Percentiles rank a stretch among this genome's conserved stretches.
phyloP scores from a whole-genome alignment of 37 sponge, comb jelly and placozoan species.

The Spongia lamella region DNA sequence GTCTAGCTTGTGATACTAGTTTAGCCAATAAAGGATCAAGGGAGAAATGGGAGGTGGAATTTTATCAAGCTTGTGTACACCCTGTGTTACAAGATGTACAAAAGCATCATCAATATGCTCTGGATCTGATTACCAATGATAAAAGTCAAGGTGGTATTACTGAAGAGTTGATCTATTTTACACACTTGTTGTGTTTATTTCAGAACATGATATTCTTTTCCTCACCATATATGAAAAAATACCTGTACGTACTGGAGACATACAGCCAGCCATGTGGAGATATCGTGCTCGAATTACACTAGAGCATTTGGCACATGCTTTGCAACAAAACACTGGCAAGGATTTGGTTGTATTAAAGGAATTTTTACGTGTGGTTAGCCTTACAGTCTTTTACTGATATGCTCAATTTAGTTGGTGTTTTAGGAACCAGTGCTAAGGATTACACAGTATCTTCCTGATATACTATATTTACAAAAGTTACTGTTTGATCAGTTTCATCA shows the following conservation, averaged over 20 bases:
- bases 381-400: neutral
- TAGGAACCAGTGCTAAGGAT: slow-evolving; percentile 63
- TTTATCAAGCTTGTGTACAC: too few species aligned
- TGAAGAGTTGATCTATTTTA: too few species aligned
- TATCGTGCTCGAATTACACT: slow-evolving; percentile 55
- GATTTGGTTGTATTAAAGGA: slow-evolving; percentile 46
- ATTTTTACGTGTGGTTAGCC: slow-evolving; percentile 57
- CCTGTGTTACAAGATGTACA: too few species aligned
- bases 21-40: too few species aligned
- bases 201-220: slow-evolving; percentile 70
- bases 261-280: slow-evolving; percentile 63
- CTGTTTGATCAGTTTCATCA: slow-evolving; percentile 45
- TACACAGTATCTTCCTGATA: slow-evolving; percentile 76
- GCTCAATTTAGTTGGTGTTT: neutral
- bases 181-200: too few species aligned
- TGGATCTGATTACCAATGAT: too few species aligned
- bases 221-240: slow-evolving; percentile 58
- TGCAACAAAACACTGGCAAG: slow-evolving; percentile 32
- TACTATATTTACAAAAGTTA: slow-evolving; percentile 56
- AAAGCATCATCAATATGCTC: too few species aligned
- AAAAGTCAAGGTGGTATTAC: too few species aligned
- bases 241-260: neutral
- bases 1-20: too few species aligned
- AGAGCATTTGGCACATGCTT: slow-evolving; percentile 42
- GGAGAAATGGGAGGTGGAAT: too few species aligned